Conservation (phyloP, 2,797 vertebrate genomes). For the Chromobotia macracanthus region DNA sequence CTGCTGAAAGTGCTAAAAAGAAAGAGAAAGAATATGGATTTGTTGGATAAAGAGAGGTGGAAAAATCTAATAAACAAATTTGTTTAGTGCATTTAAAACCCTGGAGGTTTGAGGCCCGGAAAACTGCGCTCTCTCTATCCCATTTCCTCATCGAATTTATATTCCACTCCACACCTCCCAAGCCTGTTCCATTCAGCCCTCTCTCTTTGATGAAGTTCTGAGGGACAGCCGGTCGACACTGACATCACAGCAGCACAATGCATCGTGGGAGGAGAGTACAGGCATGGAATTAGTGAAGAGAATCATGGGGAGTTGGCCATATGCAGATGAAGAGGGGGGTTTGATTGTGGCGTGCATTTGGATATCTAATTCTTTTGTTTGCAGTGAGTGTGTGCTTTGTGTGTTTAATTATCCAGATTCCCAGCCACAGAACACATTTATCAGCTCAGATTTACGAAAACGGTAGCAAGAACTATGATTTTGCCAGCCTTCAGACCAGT, state of each 20-base stretch:
- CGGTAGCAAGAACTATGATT: too few relatives aligned
- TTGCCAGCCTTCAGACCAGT: too few relatives aligned
- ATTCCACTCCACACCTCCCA: slow-evolving; percentile 57
- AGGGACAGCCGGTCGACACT: slow-evolving; percentile 65
- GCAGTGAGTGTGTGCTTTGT: background rate
- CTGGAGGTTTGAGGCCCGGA: slow-evolving; percentile 68
- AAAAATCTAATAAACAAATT: slow-evolving; percentile 68
- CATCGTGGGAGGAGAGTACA: slow-evolving; percentile 75
- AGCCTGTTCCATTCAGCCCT: slow-evolving; percentile 56
- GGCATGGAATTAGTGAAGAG: slow-evolving; percentile 61
- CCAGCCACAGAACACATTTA: background rate
- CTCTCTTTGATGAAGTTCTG: slow-evolving; percentile 76
- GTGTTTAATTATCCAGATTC: background rate
- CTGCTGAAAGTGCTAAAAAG: slow-evolving; percentile 37
- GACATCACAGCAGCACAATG: slow-evolving; percentile 68
- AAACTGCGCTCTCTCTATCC: slow-evolving; percentile 55
- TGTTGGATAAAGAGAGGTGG: slow-evolving; percentile 66
- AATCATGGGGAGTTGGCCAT: slow-evolving; percentile 16
- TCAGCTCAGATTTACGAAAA: background rate
- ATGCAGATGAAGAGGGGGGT: slow-evolving; percentile 43
- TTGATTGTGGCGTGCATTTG: slow-evolving; percentile 17
- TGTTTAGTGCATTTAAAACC: slow-evolving; percentile 72
- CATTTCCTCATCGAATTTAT: slow-evolving; percentile 35
- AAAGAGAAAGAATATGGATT: slow-evolving; percentile 44
- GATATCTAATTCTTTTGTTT: slow-evolving; percentile 23